Evolutionary conservation across 2,797 vertebrate genomes (phyloP).

Genomic region (Phylloscopus collybita): DNA sequence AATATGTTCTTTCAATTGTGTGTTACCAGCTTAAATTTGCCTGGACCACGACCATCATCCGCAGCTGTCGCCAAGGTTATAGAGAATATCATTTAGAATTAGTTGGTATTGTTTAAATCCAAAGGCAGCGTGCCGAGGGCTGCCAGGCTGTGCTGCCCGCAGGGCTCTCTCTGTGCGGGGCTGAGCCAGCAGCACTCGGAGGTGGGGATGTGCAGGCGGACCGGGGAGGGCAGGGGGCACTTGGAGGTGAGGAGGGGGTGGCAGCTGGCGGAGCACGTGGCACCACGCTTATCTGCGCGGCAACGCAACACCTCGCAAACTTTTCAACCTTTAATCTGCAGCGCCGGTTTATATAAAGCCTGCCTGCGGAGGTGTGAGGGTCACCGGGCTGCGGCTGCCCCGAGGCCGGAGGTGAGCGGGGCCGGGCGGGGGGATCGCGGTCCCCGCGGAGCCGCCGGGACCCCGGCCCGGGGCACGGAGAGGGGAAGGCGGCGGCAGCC

Average conservation of each 20-base stretch:
- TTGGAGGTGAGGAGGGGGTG: not conserved
- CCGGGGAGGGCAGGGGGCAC: not conserved
- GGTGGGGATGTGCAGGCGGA: not conserved
- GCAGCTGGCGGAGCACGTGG: not conserved
- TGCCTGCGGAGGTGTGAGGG: not conserved
- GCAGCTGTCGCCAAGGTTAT: not conserved
- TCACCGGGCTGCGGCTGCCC: not conserved
- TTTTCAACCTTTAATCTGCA: not conserved
- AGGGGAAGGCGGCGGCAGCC: not conserved
- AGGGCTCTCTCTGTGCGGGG: not conserved
- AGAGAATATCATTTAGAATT: not conserved
- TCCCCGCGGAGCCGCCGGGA: no score
- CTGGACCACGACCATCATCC: not conserved
- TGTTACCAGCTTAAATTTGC: not conserved
- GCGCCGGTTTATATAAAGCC: not conserved
- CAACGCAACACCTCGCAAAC: not conserved
- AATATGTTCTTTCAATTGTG: not conserved
- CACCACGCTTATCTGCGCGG: not conserved
- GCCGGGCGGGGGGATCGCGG: not conserved
- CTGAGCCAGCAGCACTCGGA: not conserved
- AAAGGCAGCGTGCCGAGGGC: not conserved
- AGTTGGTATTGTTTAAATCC: not conserved
- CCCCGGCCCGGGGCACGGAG: not conserved
- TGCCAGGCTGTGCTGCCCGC: not conserved
- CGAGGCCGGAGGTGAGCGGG: not conserved